A percentile compares a stretch with the other conserved stretches of the same genome.
phyloP scores from a whole-genome alignment of 2,113 vertebrate genomes.

The Channa maculata region DNA sequence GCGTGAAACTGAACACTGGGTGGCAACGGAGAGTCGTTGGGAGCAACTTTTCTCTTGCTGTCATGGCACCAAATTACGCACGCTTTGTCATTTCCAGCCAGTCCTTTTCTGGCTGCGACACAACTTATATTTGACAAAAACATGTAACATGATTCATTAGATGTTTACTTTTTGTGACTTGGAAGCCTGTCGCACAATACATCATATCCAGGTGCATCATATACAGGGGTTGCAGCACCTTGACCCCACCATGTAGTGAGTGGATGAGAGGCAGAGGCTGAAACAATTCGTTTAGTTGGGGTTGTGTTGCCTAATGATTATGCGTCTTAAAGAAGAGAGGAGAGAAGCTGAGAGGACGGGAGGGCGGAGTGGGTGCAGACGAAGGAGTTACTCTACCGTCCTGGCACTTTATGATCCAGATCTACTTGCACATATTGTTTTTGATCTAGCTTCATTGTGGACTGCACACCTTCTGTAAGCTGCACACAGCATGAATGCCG shows the following conservation, averaged over 20 bases:
- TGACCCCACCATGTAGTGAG: neutral
- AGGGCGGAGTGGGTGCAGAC: constrained; percentile 6
- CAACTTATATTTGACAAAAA: neutral
- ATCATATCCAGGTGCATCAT: too few relatives aligned
- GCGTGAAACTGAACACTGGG: constrained; percentile 42
- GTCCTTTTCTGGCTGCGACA: neutral
- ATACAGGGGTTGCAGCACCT: too few relatives aligned
- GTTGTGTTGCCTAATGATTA: neutral
- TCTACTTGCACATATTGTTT: neutral
- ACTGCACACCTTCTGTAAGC: neutral
- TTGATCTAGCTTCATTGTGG: neutral
- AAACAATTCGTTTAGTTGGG: too few relatives aligned
- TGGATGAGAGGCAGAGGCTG: neutral
- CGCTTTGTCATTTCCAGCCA: neutral
- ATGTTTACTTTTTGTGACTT: neutral
- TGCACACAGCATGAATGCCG: constrained; percentile 47
- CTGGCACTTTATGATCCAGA: neutral
- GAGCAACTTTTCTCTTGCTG: neutral
- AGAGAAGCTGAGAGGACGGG: neutral
- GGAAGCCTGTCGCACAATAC: too few relatives aligned
- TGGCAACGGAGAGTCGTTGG: constrained; percentile 61
- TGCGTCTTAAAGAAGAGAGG: constrained; percentile 6
- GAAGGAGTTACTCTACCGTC: neutral
- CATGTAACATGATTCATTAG: neutral
- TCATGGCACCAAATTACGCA: neutral